Conservation (phyloP, 2,797 vertebrate species). For the Aulostomus chinensis region DNA sequence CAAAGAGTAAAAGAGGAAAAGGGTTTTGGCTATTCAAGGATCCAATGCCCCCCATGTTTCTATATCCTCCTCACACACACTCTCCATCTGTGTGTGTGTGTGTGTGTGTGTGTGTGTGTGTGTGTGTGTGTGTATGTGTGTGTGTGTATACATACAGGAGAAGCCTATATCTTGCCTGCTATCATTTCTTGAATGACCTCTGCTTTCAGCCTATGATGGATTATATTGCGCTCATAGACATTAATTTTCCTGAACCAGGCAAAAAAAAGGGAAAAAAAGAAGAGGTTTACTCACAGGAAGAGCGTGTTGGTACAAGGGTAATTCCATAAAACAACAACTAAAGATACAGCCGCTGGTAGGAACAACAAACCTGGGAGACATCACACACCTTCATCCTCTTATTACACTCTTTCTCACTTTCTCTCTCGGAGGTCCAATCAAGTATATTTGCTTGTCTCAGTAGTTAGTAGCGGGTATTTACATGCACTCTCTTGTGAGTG, state of each 20-base stretch:
- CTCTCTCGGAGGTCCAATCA: slow-evolving; percentile 58
- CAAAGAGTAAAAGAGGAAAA: slow-evolving; percentile 63
- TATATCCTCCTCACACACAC: slow-evolving; percentile 52
- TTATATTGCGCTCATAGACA: slow-evolving; percentile 83
- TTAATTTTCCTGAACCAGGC: slow-evolving; percentile 86
- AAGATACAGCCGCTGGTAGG: slow-evolving; percentile 34
- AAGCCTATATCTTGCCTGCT: slow-evolving; percentile 80
- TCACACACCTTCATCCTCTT: slow-evolving; percentile 23
- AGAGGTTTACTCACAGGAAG: slow-evolving; percentile 76
- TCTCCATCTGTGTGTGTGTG: slow-evolving; percentile 11
- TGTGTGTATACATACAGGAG: slow-evolving; percentile 62
- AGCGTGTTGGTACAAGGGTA: slow-evolving; percentile 79
- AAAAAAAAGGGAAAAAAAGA: slow-evolving; percentile 76
- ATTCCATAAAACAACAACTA: slow-evolving; percentile 80
- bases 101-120: slow-evolving; percentile 16
- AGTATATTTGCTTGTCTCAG: slow-evolving; percentile 56
- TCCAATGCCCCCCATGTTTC: slow-evolving; percentile 60
- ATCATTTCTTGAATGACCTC: slow-evolving; percentile 87
- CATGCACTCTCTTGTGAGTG: slow-evolving; percentile 40
- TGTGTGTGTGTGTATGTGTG: slow-evolving; percentile 35
- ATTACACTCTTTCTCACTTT: slow-evolving; percentile 25
- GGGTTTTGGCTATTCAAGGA: slow-evolving; percentile 62
- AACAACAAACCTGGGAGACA: slow-evolving; percentile 40
- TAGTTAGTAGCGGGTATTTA: slow-evolving; percentile 61
- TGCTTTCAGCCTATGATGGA: slow-evolving; percentile 86